These are phyloP conservation scores for Lycaon pictus DNA, from an alignment of 2,113 vertebrate genomes.

Conservation along the genomic window DNA sequence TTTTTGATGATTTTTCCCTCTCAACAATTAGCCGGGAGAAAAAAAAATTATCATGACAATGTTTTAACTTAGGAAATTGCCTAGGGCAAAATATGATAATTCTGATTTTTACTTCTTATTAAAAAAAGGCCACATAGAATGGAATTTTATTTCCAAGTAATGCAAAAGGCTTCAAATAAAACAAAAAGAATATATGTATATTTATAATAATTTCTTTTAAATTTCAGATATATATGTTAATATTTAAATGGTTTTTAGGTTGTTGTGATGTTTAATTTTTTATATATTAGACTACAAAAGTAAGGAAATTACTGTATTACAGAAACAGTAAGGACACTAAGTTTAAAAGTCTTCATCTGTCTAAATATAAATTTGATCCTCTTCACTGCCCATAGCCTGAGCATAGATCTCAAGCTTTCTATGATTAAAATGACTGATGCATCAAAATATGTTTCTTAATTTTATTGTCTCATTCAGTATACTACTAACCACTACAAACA, in stretches of 20 bases:
- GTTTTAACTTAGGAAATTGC: constrained; percentile 42
- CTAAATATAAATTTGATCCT: neutral
- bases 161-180: constrained; percentile 17
- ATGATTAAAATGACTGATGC: neutral
- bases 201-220: neutral
- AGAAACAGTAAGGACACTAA: neutral
- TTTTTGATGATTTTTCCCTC: constrained; percentile 3
- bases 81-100: neutral
- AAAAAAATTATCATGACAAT: constrained; percentile 31
- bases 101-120: constrained; percentile 12
- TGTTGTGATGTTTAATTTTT: neutral
- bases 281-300: constrained; percentile 9
- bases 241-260: neutral
- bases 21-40: neutral
- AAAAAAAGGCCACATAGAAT: constrained; percentile 24
- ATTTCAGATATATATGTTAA: constrained; percentile 23
- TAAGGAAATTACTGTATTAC: constrained; percentile 24
- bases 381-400: neutral
- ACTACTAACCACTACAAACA: neutral
- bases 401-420: neutral
- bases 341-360: neutral
- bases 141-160: constrained; percentile 30
- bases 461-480: neutral
- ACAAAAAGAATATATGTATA: neutral
- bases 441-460: neutral